A percentile compares a stretch with the other conserved stretches of the same genome.
Evolutionary conservation across 2,797 vertebrate genomes (phyloP).

Genomic region (Coluber constrictor): DNA sequence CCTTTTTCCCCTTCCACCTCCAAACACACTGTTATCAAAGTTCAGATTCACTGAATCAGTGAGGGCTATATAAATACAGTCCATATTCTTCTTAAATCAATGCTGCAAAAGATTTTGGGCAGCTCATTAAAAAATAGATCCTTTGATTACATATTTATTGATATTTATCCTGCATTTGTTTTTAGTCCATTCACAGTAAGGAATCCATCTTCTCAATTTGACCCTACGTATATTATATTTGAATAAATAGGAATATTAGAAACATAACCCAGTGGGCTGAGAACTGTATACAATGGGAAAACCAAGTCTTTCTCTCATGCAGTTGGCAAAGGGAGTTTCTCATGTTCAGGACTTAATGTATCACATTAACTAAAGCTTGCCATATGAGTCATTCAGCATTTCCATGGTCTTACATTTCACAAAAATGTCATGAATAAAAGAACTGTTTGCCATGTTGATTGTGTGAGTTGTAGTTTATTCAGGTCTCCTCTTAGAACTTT

Average conservation of each 20-base stretch:
- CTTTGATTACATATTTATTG: not conserved
- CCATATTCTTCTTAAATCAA: constrained; percentile 18
- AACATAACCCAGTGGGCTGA: not conserved
- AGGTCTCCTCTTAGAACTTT: too few relatives aligned
- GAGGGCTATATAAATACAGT: not conserved
- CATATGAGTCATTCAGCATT: not conserved
- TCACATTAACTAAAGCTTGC: not conserved
- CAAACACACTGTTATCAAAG: not conserved
- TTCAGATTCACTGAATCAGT: not conserved
- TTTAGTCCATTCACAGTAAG: not conserved
- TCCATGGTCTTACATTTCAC: not conserved
- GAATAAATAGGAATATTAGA: constrained; percentile 5
- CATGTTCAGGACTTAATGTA: not conserved
- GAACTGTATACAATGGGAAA: not conserved
- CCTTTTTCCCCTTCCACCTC: not conserved
- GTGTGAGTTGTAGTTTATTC: not conserved
- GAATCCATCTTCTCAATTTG: not conserved
- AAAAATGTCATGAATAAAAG: not conserved
- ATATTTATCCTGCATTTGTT: not conserved
- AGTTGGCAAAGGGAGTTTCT: not conserved
- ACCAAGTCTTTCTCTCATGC: not conserved
- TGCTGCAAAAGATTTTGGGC: not conserved
- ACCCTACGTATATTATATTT: not conserved
- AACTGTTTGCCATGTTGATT: too few relatives aligned
- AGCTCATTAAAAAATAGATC: constrained; percentile 12